A percentile compares a stretch with the other conserved stretches of the same genome.
These are phyloP conservation scores for Acridotheres tristis DNA, from an alignment of 2,797 vertebrate genomes.

Conservation along the genomic window DNA sequence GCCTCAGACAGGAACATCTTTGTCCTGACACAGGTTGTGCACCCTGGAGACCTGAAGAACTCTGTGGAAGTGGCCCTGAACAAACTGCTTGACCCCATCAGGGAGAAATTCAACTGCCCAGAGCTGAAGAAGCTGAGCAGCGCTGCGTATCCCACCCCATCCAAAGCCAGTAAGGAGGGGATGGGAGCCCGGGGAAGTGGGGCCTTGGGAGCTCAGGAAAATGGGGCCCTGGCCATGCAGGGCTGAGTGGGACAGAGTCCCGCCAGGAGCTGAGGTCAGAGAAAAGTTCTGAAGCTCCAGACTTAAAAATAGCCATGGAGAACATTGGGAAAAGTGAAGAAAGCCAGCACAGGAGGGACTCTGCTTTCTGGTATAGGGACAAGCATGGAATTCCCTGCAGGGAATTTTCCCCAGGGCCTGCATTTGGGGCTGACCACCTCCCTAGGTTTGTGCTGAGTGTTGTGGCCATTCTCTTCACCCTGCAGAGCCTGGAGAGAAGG, in stretches of 20 bases:
- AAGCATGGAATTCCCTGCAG: not conserved
- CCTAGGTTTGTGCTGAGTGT: not conserved
- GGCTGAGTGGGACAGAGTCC: not conserved
- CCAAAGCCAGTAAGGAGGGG: constrained; percentile 86
- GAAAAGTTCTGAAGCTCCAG: not conserved
- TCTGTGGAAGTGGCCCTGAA: constrained; percentile 91
- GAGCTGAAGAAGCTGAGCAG: constrained; percentile 88
- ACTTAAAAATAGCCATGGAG: not conserved
- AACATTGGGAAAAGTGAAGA: not conserved
- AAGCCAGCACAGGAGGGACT: not conserved
- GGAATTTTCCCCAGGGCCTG: not conserved
- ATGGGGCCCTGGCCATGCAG: not conserved
- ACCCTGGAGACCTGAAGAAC: constrained; percentile 95
- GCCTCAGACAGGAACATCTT: not conserved
- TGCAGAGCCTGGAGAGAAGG: constrained; percentile 83
- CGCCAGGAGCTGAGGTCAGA: not conserved
- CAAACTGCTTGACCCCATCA: constrained; percentile 92
- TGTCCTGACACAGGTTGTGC: constrained; percentile 78
- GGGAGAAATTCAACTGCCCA: constrained; percentile 89
- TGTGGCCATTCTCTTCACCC: not conserved
- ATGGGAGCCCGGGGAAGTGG: not conserved
- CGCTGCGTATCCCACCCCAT: constrained; percentile 83
- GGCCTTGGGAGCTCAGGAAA: not conserved
- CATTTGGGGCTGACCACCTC: not conserved
- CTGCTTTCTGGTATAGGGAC: not conserved